These are phyloP conservation scores for Pyrgilauda ruficollis DNA, from an alignment of 2,113 vertebrate genomes.

Conservation along the genomic window DNA sequence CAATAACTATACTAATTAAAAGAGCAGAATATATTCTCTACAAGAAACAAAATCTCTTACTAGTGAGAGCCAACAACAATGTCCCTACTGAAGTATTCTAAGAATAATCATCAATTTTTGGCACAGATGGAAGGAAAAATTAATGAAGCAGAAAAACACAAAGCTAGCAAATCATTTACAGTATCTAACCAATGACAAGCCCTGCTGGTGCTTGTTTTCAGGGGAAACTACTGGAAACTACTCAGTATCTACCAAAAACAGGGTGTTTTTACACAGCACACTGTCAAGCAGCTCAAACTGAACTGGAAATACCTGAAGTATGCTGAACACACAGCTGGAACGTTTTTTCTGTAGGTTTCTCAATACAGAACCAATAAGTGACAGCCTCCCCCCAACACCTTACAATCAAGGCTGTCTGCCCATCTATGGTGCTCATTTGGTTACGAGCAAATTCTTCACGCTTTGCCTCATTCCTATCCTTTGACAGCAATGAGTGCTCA, in stretches of 20 bases:
- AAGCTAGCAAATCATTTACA: constrained; percentile 14
- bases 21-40: neutral
- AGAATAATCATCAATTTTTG: constrained; percentile 38
- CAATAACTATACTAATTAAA: neutral
- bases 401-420: constrained; percentile 11
- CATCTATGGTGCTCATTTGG: constrained; percentile 23
- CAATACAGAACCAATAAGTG: neutral
- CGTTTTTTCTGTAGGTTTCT: neutral
- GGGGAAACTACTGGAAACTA: neutral
- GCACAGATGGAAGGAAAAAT: constrained; percentile 15
- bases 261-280: neutral
- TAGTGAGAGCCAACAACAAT: neutral
- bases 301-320: neutral
- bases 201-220: neutral
- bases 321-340: neutral
- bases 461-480: constrained; percentile 35
- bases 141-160: neutral
- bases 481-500: neutral
- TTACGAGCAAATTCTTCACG: neutral
- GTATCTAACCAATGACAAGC: constrained; percentile 9
- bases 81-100: neutral
- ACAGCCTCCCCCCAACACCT: constrained; percentile 30
- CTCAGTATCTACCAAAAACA: neutral
- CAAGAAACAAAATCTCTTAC: neutral
- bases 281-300: neutral